These are phyloP conservation scores for Miniopterus natalensis DNA, from an alignment of 2,113 vertebrate genomes.

Conservation along the genomic window DNA sequence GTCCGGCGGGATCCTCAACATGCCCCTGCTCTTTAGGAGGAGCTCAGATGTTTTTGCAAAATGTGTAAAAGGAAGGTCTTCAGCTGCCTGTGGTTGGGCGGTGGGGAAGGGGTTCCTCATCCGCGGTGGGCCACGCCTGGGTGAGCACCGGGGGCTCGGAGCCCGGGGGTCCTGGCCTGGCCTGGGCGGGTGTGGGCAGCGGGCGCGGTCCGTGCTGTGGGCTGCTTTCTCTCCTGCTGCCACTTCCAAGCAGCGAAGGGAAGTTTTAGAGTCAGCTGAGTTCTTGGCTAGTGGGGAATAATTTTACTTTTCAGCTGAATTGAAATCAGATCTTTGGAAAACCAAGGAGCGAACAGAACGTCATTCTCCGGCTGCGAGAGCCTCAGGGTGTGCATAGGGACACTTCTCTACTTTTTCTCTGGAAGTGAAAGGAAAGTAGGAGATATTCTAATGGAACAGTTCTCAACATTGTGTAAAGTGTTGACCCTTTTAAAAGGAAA, in stretches of 20 bases:
- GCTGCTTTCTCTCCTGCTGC: no score
- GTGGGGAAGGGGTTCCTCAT: not conserved
- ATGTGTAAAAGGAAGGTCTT: not conserved
- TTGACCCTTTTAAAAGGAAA: not conserved
- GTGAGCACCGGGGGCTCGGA: not conserved
- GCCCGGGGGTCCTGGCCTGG: not conserved
- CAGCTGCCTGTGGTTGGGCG: not conserved
- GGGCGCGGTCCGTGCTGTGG: not conserved
- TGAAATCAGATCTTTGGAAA: not conserved
- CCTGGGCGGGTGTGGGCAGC: rapidly evolving
- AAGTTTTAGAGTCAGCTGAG: not conserved
- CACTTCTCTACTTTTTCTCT: not conserved
- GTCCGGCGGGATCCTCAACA: not conserved
- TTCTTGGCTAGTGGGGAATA: not conserved
- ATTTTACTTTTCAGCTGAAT: not conserved
- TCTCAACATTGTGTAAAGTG: not conserved
- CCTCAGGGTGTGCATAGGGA: not conserved
- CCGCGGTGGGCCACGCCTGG: not conserved
- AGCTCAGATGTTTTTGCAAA: not conserved
- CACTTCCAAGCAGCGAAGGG: not conserved
- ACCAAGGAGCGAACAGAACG: not conserved
- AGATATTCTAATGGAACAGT: not conserved
- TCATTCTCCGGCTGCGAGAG: not conserved
- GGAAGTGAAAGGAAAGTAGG: not conserved
- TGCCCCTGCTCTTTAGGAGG: not conserved